Evolutionary conservation across 2,888 invertebrate species (phyloP).

Genomic region (Holacanthella duospinosa): DNA sequence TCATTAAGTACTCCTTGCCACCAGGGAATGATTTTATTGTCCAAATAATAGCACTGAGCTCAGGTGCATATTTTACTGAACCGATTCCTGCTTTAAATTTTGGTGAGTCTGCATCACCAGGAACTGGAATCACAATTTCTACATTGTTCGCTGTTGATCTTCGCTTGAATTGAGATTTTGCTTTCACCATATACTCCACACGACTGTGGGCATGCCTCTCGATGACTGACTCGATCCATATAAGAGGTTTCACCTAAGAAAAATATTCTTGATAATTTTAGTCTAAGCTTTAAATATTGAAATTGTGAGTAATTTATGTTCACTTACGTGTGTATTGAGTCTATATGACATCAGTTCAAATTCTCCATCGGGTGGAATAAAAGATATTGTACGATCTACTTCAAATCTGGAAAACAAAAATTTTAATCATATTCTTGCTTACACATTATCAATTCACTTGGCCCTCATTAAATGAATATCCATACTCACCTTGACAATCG

Average conservation of each 20-base stretch:
- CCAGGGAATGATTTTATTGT: constrained; percentile 95
- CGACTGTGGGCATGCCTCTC: constrained; percentile 94
- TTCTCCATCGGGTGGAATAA: constrained; percentile 97
- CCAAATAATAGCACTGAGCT: constrained; percentile 94
- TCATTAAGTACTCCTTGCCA: constrained; percentile 95
- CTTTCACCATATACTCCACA: constrained; percentile 98
- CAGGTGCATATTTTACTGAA: constrained; percentile 93
- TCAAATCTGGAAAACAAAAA: constrained; percentile 62
- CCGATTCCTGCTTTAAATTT: constrained; percentile 97
- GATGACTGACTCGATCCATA: constrained; percentile 98
- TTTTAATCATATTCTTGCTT: no score
- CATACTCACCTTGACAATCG: constrained; percentile 60
- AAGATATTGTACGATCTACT: constrained; percentile 94
- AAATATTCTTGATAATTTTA: not conserved
- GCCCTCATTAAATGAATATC: not conserved
- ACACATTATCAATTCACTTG: not conserved
- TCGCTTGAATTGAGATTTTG: constrained; percentile 94
- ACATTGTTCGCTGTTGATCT: constrained; percentile 97
- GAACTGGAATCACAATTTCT: constrained; percentile 91
- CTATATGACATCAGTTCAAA: constrained; percentile 98
- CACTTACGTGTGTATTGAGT: constrained; percentile 77
- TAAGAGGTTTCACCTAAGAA: constrained; percentile 71
- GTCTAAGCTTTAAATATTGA: not conserved
- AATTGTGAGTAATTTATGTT: not conserved
- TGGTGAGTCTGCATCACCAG: constrained; percentile 93